A percentile compares a stretch with the other conserved stretches of the same genome.
These are phyloP conservation scores for Drosophila parthenogenetica DNA, from an alignment of 2,888 invertebrate species.

Conservation along the genomic window DNA sequence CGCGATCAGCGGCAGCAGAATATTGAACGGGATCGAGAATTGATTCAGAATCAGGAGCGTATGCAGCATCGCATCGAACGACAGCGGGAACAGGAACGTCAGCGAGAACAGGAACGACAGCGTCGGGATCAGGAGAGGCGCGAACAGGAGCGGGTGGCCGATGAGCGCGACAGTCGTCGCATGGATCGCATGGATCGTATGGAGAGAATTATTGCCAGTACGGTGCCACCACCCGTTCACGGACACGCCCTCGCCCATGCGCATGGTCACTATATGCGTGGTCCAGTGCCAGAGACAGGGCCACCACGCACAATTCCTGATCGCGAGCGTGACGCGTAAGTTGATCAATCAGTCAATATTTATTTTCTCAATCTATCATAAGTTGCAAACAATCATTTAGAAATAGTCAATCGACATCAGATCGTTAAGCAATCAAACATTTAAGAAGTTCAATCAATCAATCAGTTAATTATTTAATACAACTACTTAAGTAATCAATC, in stretches of 20 bases:
- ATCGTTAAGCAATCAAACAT: background rate
- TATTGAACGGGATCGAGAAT: conserved; percentile 81
- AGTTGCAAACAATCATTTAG: background rate
- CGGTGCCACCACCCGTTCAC: conserved; percentile 52
- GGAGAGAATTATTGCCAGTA: conserved; percentile 55
- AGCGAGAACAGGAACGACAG: conserved; percentile 81
- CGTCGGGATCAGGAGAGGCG: conserved; percentile 74
- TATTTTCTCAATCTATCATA: background rate
- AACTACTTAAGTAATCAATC: background rate
- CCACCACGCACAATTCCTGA: conserved; percentile 83
- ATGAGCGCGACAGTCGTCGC: conserved; percentile 79
- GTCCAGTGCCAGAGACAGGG: conserved; percentile 79
- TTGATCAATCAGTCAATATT: conserved; percentile 16
- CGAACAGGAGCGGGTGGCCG: conserved; percentile 80
- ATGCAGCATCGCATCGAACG: conserved; percentile 77
- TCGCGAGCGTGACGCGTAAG: conserved; percentile 84
- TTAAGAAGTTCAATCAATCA: background rate
- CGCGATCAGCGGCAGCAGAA: conserved; percentile 77
- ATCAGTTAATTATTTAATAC: background rate
- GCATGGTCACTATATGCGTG: conserved; percentile 77
- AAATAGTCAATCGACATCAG: background rate
- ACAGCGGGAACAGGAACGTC: conserved; percentile 79
- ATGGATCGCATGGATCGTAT: conserved; percentile 74
- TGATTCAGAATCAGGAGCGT: conserved; percentile 81
- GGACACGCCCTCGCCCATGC: conserved; percentile 23